Percentiles rank a stretch among this genome's conserved stretches.
Conservation (phyloP, 1,140 invertebrate genomes). For the Solen grandis region DNA sequence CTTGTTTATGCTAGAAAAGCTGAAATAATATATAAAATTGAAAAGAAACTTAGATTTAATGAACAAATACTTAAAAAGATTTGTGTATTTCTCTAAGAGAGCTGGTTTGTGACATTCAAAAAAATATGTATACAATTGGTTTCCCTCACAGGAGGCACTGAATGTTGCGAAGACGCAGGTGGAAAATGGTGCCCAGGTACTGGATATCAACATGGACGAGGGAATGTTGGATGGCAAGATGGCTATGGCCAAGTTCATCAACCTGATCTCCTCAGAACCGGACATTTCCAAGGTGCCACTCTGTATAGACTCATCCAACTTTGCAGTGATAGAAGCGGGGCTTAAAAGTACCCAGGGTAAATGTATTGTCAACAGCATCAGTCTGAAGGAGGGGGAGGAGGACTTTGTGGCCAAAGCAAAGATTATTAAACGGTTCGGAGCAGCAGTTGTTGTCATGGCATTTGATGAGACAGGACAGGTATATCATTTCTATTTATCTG, state of each 20-base stretch:
- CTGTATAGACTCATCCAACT: slow-evolving; percentile 85
- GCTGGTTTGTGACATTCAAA: too few species aligned
- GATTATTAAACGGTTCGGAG: slow-evolving; percentile 83
- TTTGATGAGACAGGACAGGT: slow-evolving; percentile 83
- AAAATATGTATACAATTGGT: too few species aligned
- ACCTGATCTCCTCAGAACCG: slow-evolving; percentile 84
- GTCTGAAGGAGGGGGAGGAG: slow-evolving; percentile 84
- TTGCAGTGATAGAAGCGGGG: slow-evolving; percentile 84
- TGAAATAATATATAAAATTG: too few species aligned
- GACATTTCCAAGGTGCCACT: slow-evolving; percentile 84
- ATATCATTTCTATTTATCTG: background rate
- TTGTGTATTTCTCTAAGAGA: too few species aligned
- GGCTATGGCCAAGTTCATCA: slow-evolving; percentile 85
- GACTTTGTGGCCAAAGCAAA: slow-evolving; percentile 83
- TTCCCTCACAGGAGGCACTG: slow-evolving; percentile 82
- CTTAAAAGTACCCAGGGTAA: slow-evolving; percentile 85
- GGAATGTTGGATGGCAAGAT: slow-evolving; percentile 84
- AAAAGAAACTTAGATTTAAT: too few species aligned
- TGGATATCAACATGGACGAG: slow-evolving; percentile 87
- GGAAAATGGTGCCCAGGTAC: slow-evolving; percentile 85
- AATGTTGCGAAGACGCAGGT: slow-evolving; percentile 84
- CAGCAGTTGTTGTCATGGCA: slow-evolving; percentile 84
- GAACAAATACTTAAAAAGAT: too few species aligned
- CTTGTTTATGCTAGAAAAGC: background rate
- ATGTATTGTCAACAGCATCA: slow-evolving; percentile 85